Conservation (phyloP, 2,797 vertebrate genomes). For the Spatula clypeata region DNA sequence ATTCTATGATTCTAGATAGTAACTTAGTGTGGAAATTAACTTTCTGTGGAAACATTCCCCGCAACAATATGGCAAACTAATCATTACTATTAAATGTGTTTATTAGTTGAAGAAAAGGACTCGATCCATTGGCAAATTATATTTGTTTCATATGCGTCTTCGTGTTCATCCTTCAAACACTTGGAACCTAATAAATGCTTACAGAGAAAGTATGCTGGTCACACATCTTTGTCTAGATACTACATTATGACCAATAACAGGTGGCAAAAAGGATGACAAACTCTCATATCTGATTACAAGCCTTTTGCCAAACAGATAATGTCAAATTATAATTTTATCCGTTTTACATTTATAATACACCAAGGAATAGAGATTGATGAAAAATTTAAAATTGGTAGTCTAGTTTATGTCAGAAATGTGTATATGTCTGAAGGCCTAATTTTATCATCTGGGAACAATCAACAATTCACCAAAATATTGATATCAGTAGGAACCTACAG, state of each 20-base stretch:
- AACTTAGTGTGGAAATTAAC: background rate
- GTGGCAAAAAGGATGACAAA: background rate
- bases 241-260: background rate
- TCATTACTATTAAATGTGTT: background rate
- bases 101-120: background rate
- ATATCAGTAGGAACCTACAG: background rate
- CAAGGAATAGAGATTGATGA: background rate
- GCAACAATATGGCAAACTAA: background rate
- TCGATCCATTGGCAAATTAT: background rate
- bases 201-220: background rate
- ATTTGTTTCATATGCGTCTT: background rate
- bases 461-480: background rate
- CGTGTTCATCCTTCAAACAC: background rate
- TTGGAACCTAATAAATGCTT: background rate
- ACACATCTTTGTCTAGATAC: background rate
- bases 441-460: background rate
- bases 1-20: background rate
- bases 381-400: background rate
- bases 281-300: background rate
- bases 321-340: background rate
- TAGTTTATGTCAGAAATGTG: background rate
- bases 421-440: background rate
- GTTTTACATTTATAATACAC: background rate
- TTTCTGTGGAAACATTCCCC: slow-evolving; percentile 7
- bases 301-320: background rate